A percentile compares a stretch with the other conserved stretches of the same genome.
These are phyloP conservation scores for Lophius piscatorius DNA, from an alignment of 2,113 vertebrate species.

Conservation along the genomic window DNA sequence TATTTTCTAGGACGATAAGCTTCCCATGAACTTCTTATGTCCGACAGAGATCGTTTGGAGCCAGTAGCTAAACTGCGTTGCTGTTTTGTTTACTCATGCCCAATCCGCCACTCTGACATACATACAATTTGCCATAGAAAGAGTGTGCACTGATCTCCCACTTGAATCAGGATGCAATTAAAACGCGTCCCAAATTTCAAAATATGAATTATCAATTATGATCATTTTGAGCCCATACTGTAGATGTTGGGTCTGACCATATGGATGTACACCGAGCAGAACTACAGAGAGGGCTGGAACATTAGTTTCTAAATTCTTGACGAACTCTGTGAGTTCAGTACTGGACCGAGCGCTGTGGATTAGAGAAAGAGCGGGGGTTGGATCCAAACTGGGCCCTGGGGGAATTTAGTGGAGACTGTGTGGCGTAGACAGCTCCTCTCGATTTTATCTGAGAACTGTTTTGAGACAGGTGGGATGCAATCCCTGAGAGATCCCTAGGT, in stretches of 20 bases:
- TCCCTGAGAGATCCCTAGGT: slow-evolving; percentile 31
- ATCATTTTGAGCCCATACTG: background rate
- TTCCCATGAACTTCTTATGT: no score
- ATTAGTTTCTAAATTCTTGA: background rate
- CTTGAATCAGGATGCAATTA: no score
- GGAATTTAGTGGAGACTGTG: slow-evolving; percentile 1
- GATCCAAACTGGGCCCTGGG: slow-evolving; percentile 16
- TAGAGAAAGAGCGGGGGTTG: background rate
- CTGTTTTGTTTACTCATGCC: no score
- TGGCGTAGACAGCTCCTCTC: slow-evolving; percentile 9
- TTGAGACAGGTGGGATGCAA: slow-evolving; percentile 31
- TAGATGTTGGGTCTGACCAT: slow-evolving; percentile 2
- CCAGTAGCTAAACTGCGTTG: no score
- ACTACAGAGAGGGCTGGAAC: slow-evolving; percentile 11
- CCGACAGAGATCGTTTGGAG: no score
- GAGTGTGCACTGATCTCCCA: no score
- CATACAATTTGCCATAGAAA: no score
- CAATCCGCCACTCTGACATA: no score
- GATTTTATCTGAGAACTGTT: slow-evolving; percentile 35
- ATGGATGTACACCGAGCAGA: background rate
- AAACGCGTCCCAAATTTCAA: no score
- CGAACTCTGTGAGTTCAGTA: no score
- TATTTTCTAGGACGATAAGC: no score
- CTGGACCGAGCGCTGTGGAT: slow-evolving; percentile 9
- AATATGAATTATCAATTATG: no score